phyloP scores from a whole-genome alignment of 2,888 invertebrate genomes.

The Tenthredo livida region DNA sequence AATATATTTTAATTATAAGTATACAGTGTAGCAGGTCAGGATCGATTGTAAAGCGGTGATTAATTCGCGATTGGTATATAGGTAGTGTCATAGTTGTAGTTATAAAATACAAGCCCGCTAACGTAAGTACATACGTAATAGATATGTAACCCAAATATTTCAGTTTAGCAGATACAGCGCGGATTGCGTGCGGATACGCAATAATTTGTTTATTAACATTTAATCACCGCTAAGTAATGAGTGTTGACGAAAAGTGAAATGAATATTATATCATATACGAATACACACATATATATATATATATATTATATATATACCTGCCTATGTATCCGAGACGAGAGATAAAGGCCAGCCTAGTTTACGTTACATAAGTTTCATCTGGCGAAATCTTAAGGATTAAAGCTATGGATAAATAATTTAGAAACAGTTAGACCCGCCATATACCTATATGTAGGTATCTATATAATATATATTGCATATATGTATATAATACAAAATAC shows the following conservation, averaged over 20 bases:
- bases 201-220: constrained; percentile 26
- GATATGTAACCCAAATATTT: background rate
- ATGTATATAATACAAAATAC: background rate
- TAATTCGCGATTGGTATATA: background rate
- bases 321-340: background rate
- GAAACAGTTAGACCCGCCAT: background rate
- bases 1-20: background rate
- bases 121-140: background rate
- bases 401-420: constrained; percentile 23
- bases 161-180: background rate
- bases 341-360: constrained; percentile 32
- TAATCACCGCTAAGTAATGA: constrained; percentile 17
- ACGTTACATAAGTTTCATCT: constrained; percentile 30
- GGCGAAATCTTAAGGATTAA: constrained; percentile 47
- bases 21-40: background rate
- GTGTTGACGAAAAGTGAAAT: constrained; percentile 43
- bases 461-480: too few species aligned
- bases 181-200: background rate
- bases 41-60: constrained; percentile 1
- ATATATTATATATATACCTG: background rate
- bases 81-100: background rate
- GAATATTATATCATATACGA: constrained; percentile 17
- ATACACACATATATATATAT: background rate
- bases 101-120: background rate
- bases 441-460: too few species aligned